Conservation (phyloP, 2,113 vertebrate genomes). For the Copsychus sechellarum region DNA sequence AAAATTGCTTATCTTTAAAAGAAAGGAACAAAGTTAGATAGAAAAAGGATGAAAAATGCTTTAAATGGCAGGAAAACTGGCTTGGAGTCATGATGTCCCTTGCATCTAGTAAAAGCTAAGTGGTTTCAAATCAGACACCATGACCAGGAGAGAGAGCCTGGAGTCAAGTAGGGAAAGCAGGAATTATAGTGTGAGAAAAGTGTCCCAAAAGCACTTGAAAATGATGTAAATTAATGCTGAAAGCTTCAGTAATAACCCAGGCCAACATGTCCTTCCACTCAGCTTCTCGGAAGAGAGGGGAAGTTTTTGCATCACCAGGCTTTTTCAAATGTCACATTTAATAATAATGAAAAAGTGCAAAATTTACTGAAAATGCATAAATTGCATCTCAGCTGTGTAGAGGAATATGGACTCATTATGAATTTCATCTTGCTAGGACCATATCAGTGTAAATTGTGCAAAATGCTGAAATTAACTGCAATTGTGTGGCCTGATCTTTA, state of each 20-base stretch:
- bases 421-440: neutral
- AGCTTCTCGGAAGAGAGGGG: neutral
- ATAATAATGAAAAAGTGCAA: neutral
- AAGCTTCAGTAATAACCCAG: neutral
- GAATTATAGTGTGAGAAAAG: neutral
- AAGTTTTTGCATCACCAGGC: neutral
- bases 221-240: slow-evolving; percentile 39
- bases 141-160: neutral
- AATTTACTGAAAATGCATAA: neutral
- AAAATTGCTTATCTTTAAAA: neutral
- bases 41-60: neutral
- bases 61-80: neutral
- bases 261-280: neutral
- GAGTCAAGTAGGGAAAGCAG: neutral
- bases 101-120: neutral
- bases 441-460: neutral
- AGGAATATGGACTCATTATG: neutral
- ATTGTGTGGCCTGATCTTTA: neutral
- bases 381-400: neutral
- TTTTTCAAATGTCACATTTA: slow-evolving; percentile 15
- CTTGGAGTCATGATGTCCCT: neutral
- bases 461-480: neutral
- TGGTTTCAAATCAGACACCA: neutral
- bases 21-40: neutral
- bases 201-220: slow-evolving; percentile 17